Base-by-base conservation (phyloP, 2,797 vertebrate species). In the Anguilla anguilla region DNA sequence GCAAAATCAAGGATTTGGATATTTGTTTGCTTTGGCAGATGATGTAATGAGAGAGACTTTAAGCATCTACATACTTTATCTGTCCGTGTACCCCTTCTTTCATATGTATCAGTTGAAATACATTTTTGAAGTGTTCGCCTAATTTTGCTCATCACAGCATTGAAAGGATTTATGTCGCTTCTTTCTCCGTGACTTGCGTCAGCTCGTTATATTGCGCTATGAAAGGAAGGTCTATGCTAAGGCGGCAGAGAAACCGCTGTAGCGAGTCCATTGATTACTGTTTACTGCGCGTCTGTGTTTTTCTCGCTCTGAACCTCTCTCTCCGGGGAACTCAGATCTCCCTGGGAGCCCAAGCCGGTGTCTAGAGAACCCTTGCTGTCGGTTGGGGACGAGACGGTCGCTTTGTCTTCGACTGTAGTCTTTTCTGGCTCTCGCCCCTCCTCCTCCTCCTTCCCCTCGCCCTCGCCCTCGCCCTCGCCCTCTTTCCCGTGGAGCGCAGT, bases 311-410 rank as follows among this genome's bases (percentile, higher is more conserved):
- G 67, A 4, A 59, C 92, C 85, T 86, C 4, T 53, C 92, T 91
- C 59, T 92, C 92, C 0, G 92, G 88, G 0, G 92, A 93, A 2
- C 89, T 89, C 46, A 96, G 93, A 10, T 94, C 94, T 84, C 95
- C 95, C 31, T 92, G 93, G 1, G 96, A 96, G 28, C 92, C 94
- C 61, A 96, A 96, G 6, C 96, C 96, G 0, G 95, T 96, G 91
- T 97, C 96, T 67, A 94, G 91, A 4, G 96, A 97, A 84, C 87
- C 90, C 87, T 93, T 95, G 91, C 82, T 53, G 90, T 90, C 3
- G 88, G 88, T 5, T 61, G 72, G 59, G 79, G 79, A 82, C 9
- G 79, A 49, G 46, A 51, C 25, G 22, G 19, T 51, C 43, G 25
- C 22, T 82, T 49, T 46, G 35, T 22, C 74, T 82, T 51, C 79